A percentile compares a stretch with the other conserved stretches of the same genome.
These are phyloP conservation scores for Temnothorax curvispinosus DNA, from an alignment of 1,140 invertebrate genomes.

Conservation along the genomic window DNA sequence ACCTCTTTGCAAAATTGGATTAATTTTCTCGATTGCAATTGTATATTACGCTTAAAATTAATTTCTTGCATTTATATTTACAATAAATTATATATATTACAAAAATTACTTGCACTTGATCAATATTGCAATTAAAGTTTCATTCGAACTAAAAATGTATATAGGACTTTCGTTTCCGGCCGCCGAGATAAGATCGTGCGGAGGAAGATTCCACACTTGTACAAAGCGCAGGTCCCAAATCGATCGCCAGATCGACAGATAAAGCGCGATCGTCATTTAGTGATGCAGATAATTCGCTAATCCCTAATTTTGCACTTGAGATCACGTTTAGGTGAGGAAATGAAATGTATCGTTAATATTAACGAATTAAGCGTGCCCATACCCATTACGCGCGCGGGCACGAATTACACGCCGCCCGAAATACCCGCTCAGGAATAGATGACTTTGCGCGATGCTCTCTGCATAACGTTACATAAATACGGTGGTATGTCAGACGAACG, in stretches of 20 bases:
- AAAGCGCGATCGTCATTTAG: background rate
- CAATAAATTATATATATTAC: conserved; percentile 59
- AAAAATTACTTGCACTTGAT: conserved; percentile 18
- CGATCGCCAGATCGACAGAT: background rate
- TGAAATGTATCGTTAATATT: conserved; percentile 17
- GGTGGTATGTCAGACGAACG: background rate
- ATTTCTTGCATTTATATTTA: conserved; percentile 37
- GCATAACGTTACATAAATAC: conserved; percentile 30
- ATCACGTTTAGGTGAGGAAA: conserved; percentile 13
- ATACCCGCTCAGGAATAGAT: conserved; percentile 26
- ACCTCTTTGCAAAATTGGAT: background rate
- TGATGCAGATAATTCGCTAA: background rate
- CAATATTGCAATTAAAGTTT: conserved; percentile 20
- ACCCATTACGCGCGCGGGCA: background rate
- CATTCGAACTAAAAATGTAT: background rate
- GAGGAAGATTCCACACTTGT: conserved; percentile 13
- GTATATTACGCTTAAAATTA: conserved; percentile 17
- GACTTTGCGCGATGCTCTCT: conserved; percentile 1
- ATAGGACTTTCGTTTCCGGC: background rate
- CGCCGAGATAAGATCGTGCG: background rate
- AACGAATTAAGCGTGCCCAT: background rate
- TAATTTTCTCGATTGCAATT: conserved; percentile 8
- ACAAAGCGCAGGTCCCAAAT: background rate
- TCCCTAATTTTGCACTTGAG: conserved; percentile 48
- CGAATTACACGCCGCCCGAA: conserved; percentile 6